These are phyloP conservation scores for Schizopygopsis pylzovi DNA, from an alignment of 2,797 vertebrate species.

Conservation along the genomic window DNA sequence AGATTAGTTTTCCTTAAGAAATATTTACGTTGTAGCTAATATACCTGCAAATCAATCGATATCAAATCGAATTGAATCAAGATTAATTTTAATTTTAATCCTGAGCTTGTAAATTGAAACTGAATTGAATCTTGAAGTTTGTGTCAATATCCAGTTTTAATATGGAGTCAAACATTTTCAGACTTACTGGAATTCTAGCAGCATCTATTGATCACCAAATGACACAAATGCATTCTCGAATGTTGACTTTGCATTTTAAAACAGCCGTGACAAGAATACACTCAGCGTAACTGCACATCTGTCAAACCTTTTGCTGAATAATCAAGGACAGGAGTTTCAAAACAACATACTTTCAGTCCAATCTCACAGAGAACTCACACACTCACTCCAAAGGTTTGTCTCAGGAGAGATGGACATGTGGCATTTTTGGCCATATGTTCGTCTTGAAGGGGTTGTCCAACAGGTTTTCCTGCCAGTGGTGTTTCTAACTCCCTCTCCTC, in stretches of 20 bases:
- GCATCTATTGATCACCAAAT: slow-evolving; percentile 16
- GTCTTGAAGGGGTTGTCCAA: slow-evolving; percentile 48
- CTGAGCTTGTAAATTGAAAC: neutral
- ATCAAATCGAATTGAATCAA: neutral
- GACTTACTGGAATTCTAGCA: neutral
- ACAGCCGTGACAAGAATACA: slow-evolving; percentile 35
- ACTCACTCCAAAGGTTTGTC: neutral
- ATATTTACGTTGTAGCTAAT: neutral
- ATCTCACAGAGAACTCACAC: neutral
- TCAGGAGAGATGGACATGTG: slow-evolving; percentile 38
- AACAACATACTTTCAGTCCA: slow-evolving; percentile 33
- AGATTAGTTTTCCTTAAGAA: neutral
- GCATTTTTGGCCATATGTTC: slow-evolving; percentile 52
- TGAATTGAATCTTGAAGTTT: neutral
- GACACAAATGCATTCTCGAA: neutral
- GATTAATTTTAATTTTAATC: neutral
- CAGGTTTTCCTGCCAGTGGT: slow-evolving; percentile 61
- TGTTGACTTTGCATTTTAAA: slow-evolving; percentile 37
- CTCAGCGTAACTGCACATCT: slow-evolving; percentile 34
- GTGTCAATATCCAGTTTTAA: neutral
- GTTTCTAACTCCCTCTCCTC: slow-evolving; percentile 50
- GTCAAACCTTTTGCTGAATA: slow-evolving; percentile 42
- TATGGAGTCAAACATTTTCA: neutral
- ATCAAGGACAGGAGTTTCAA: slow-evolving; percentile 41
- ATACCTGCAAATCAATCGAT: neutral